A percentile compares a stretch with the other conserved stretches of the same genome.
phyloP scores from a whole-genome alignment of 1,140 invertebrate species.

The Drosophila subpulchrella region DNA sequence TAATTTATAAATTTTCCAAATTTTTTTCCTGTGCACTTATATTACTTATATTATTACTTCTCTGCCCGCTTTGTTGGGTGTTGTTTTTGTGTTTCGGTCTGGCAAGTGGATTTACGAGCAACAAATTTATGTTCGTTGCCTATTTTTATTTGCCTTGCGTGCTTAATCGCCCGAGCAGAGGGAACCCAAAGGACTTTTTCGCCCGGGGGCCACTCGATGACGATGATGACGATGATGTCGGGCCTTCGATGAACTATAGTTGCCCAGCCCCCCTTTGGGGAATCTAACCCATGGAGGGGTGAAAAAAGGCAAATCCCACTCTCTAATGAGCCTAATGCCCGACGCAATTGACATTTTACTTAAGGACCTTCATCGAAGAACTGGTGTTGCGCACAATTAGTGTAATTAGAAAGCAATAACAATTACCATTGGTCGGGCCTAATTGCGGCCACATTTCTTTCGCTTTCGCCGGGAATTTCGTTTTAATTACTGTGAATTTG shows the following conservation, averaged over 20 bases:
- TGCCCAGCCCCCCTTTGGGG: slow-evolving; percentile 1
- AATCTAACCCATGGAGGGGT: slow-evolving; percentile 11
- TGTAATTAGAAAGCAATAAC: slow-evolving; percentile 83
- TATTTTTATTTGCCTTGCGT: slow-evolving; percentile 83
- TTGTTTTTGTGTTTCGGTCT: slow-evolving; percentile 56
- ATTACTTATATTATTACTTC: slow-evolving; percentile 41
- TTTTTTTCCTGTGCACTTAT: slow-evolving; percentile 15
- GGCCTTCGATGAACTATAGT: slow-evolving; percentile 58
- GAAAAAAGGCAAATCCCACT: slow-evolving; percentile 1
- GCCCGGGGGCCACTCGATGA: slow-evolving; percentile 46
- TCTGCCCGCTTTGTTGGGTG: slow-evolving; percentile 27
- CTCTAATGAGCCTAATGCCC: slow-evolving; percentile 70
- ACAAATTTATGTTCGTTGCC: slow-evolving; percentile 82
- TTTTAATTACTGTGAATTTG: slow-evolving; percentile 63
- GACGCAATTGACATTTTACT: slow-evolving; percentile 80
- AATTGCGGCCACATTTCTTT: slow-evolving; percentile 47
- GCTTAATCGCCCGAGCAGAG: slow-evolving; percentile 70
- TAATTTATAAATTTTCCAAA: neutral
- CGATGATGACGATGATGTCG: slow-evolving; percentile 16
- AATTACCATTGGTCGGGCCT: slow-evolving; percentile 60
- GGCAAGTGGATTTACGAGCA: slow-evolving; percentile 78
- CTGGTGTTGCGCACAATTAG: slow-evolving; percentile 64
- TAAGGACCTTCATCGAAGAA: slow-evolving; percentile 66
- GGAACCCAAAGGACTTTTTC: slow-evolving; percentile 39
- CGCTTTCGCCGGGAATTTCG: slow-evolving; percentile 22